Evolutionary conservation across 2,797 vertebrate species (phyloP), one percentile per base, ranked within the genome.

Genomic region (Distichodus sexfasciatus): DNA sequence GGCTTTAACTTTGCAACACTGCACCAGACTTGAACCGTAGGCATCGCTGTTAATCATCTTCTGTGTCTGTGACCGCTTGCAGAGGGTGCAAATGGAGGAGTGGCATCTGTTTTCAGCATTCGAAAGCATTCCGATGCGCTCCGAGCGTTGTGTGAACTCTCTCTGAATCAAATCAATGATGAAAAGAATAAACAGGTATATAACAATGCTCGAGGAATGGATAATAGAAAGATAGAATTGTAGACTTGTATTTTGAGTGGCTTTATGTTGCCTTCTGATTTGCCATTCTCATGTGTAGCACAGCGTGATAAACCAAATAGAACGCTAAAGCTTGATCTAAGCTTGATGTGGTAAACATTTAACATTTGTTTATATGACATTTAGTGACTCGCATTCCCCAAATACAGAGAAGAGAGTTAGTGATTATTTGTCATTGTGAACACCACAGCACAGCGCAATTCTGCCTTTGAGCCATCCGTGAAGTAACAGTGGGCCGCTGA

Each of bases 41-140:
- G 28, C 31, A 43, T n/a, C 38, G 58, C 51, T 10, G 43, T 31
- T 51, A 21, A 46, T 35, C 48, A 36, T 41, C 51, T 14, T 15
- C 11, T 69, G 36, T 44, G 50, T 31, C 51, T 1, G 35, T 57
- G 61, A 65, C 31, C 9, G 51, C 17, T n/a, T 8, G 8, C 10
- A 54, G 48, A 57, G 47, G 46, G 60, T 41, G 47, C 38, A 72
- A 66, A 69, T 74, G 72, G 66, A 61, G 31, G 9, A 76, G 60
- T 44, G 51, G 40, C 36, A 40, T 75, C 35, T 61, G 47, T 58
- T 72, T 43, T 62, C 48, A 62, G 48, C 6, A 35, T 50, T 47
- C 46, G 53, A 41, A 63, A 21, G 46, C 38, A 31, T 44, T 46
- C 31, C 55, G 19, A 63, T n/a, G 46, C 38, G 26, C 50, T 46